Evolutionary conservation across 2,113 vertebrate species (phyloP), one percentile per base, ranked within the genome.

Genomic region (Pipra filicauda): DNA sequence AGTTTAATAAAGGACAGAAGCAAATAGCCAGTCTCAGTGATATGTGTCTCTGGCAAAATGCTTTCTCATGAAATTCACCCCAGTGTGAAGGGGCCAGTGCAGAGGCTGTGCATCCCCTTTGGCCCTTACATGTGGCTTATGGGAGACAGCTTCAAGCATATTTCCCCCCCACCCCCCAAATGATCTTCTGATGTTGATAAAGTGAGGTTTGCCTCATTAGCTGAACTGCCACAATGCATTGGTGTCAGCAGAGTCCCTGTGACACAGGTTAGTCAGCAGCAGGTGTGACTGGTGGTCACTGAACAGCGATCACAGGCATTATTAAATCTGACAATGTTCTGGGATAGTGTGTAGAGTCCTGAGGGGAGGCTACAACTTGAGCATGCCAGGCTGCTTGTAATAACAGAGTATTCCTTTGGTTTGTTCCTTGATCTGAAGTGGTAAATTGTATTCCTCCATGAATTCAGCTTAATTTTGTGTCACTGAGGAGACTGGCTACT

Each of bases 21-120:
- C 93, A 97, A 96, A 87, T 95, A 95, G 95, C 93, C 96, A 94
- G 94, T 96, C 94, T 97, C 80, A 88, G 75, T 71, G 59, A 84
- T 72, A 84, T 72, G 67, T 6, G 1, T 92, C 83, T 95, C 72
- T 92, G 93, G 95, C 96, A 90, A 64, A 92, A 77, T 57, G 85
- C 71, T 89, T 93, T 93, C 71, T 79, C 75, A 17, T 35, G 19
- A 51, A 89, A 72, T 83, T 69, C 66, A 39, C 79, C 41, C 81
- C 0, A 1, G 62, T 48, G 52, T 65, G 33, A 79, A 80, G 79
- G 72, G 65, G 55, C 85, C 92, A 71, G 59, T 12, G 8, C 88
- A 93, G 54, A 75, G 66, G 33, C 64, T 89, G 27, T 37, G 48
- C 64, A 13, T 77, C 62, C 11, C 39, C 23, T 91, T 18, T 37